Evolutionary conservation across 2,888 invertebrate species (phyloP).

Genomic region (Ichneumoninae sp.): DNA sequence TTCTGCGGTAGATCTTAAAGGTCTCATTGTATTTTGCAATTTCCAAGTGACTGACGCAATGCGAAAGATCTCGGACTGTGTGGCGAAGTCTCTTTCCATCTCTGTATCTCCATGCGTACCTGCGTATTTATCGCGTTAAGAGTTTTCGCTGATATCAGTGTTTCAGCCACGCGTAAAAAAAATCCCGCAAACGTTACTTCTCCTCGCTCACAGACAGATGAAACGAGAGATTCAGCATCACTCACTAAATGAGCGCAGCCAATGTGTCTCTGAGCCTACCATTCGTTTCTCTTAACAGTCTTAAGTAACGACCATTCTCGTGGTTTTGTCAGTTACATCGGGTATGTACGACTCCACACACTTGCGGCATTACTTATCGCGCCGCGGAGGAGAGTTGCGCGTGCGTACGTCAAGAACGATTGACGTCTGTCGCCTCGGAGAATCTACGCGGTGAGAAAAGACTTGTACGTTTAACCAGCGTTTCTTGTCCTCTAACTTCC

Average conservation of each 20-base stretch:
- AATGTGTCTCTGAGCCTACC: slow-evolving; percentile 25
- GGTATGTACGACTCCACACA: slow-evolving; percentile 22
- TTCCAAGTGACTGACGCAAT: slow-evolving; percentile 65
- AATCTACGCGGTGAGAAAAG: slow-evolving; percentile 34
- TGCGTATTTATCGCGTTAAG: slow-evolving; percentile 14
- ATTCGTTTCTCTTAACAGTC: slow-evolving; percentile 21
- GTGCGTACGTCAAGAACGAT: slow-evolving; percentile 18
- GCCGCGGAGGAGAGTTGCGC: neutral
- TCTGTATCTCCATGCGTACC: neutral
- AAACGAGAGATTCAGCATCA: slow-evolving; percentile 34
- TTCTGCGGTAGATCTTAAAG: slow-evolving; percentile 62
- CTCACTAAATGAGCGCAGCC: neutral
- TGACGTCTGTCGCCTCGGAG: slow-evolving; percentile 20
- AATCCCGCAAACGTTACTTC: neutral
- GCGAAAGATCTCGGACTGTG: slow-evolving; percentile 38
- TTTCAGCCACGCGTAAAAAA: slow-evolving; percentile 19
- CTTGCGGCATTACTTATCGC: slow-evolving; percentile 15
- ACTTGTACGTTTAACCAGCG: neutral
- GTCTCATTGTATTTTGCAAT: slow-evolving; percentile 70
- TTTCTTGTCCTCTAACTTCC: neutral
- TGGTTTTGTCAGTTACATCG: slow-evolving; percentile 20
- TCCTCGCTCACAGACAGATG: slow-evolving; percentile 4
- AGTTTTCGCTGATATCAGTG: slow-evolving; percentile 40
- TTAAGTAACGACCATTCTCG: slow-evolving; percentile 16
- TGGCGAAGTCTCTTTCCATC: slow-evolving; percentile 36